Base-by-base conservation (phyloP, 2,113 vertebrate genomes). In the Trachemys scripta region DNA sequence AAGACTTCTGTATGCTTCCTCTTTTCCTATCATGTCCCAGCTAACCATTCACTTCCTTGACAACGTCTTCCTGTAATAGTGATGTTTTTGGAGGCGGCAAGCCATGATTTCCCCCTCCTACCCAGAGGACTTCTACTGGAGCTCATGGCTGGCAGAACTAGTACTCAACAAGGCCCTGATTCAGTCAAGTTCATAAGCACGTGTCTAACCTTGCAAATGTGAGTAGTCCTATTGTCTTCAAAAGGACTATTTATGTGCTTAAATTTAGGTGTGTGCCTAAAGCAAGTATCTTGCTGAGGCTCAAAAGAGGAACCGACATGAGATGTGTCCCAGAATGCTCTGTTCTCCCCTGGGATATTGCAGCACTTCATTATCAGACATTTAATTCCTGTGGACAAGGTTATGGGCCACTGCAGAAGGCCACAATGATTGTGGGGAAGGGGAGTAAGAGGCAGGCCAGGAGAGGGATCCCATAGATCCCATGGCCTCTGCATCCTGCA, bases 141-240 rank as follows among this genome's bases (percentile, higher is more conserved):
- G 31, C 24, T 29, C 20, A 10, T 16, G 25, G 80, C 22, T 45
- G 13, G 9, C 38, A 29, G 49, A 12, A 2, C 17, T 49, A 9
- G 20, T 72, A 54, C 13, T 11, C 62, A 65, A 38, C 11, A 17
- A 57, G 83, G 47, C 50, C 81, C 17, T 25, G 59, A 24, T 20
- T 27, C 47, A 85, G 56, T 11, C 0, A 0, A 6, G 6, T 12
- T 72, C 42, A 78, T 17, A 14, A 38, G 31, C 31, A 4, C 29
- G 47, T 17, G 1, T 16, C 29, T 62, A 62, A 13, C 59, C 53
- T 54, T 54, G 3, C 22, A 14, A 4, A 81, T 69, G 56, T 69
- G 10, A 69, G 38, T 24, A 84, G 88, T 49, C 11, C 13, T 35
- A 35, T 62, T n/a, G 83, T 72, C 0, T 49, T 47, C 1, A 0